Conservation (phyloP, 2,797 vertebrate genomes). For the Anabacerthia variegaticeps region DNA sequence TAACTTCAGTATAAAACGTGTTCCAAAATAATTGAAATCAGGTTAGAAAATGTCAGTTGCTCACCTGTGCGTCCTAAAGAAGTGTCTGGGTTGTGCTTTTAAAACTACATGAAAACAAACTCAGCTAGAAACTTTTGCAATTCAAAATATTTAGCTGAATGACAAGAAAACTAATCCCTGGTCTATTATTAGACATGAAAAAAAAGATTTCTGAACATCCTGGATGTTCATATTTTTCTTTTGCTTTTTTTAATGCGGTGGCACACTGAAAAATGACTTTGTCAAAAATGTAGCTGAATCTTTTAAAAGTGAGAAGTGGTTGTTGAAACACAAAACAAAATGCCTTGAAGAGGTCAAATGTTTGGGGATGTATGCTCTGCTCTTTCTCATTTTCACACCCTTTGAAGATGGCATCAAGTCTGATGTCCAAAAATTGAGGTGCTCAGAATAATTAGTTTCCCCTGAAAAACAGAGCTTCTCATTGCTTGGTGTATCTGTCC, state of each 20-base stretch:
- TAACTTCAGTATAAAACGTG: not conserved
- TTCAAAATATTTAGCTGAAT: slow-evolving; percentile 51
- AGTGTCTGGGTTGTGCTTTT: not conserved
- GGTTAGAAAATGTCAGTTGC: slow-evolving; percentile 21
- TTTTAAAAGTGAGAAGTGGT: slow-evolving; percentile 9
- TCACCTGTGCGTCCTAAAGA: slow-evolving; percentile 17
- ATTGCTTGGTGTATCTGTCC: not conserved
- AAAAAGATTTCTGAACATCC: slow-evolving; percentile 27
- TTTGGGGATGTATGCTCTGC: not conserved
- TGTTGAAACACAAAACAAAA: not conserved
- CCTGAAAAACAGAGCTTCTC: not conserved
- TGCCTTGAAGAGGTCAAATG: not conserved
- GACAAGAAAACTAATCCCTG: slow-evolving; percentile 26
- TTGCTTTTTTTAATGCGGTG: slow-evolving; percentile 36
- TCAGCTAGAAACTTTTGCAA: slow-evolving; percentile 14
- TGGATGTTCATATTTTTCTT: slow-evolving; percentile 32
- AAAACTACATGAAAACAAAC: not conserved
- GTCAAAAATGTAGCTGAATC: not conserved
- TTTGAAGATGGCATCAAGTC: not conserved
- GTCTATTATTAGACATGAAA: slow-evolving; percentile 44
- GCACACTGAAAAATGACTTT: slow-evolving; percentile 49
- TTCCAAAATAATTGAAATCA: slow-evolving; percentile 31
- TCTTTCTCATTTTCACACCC: not conserved
- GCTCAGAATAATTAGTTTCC: not conserved
- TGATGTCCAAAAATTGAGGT: not conserved